Evolutionary conservation across 2,797 vertebrate species (phyloP).

Genomic region (Brachymystax lenok): DNA sequence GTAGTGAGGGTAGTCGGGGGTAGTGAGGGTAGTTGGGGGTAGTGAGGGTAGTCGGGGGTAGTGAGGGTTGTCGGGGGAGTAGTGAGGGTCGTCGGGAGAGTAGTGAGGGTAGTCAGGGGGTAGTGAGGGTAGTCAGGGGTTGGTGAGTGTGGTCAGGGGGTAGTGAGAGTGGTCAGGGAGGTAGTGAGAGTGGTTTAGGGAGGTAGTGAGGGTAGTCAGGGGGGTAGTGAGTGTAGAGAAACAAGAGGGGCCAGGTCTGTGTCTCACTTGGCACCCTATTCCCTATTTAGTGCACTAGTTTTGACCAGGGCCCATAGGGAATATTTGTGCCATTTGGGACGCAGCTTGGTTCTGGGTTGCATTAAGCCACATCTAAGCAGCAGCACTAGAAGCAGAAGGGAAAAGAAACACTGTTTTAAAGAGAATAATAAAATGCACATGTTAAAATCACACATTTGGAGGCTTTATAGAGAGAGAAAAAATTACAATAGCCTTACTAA

Average conservation of each 20-base stretch:
- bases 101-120: no score
- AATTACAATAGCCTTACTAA: conserved; percentile 4
- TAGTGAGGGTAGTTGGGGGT: no score
- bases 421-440: conserved; percentile 5
- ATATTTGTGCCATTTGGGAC: background rate
- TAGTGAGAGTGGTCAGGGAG: no score
- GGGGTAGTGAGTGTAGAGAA: background rate
- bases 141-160: no score
- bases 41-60: no score
- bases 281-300: no score
- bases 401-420: background rate
- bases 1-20: no score
- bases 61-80: no score
- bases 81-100: no score
- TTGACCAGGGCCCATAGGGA: background rate
- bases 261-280: no score
- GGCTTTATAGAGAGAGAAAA: background rate
- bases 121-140: no score
- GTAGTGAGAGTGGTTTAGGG: no score
- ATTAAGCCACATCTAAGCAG: background rate
- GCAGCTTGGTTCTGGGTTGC: background rate
- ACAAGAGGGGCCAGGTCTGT: background rate
- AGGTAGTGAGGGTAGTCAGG: background rate
- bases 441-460: conserved; percentile 10
- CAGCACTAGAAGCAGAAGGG: background rate